A percentile compares a stretch with the other conserved stretches of the same genome.
Evolutionary conservation across 2,113 vertebrate genomes (phyloP).

Genomic region (Neopipo cinnamomea): DNA sequence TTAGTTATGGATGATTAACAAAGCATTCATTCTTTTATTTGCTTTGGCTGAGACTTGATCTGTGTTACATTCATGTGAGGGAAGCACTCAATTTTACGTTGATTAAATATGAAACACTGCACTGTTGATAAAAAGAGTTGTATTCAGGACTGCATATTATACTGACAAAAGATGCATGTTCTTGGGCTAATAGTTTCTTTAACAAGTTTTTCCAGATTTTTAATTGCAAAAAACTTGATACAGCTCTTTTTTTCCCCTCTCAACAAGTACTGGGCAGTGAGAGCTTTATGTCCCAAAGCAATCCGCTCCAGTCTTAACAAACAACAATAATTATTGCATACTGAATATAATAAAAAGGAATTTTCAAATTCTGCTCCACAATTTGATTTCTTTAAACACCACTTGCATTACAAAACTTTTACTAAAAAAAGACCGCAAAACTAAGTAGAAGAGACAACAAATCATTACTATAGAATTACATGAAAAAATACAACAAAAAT

Average conservation of each 20-base stretch:
- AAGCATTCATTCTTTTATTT: conserved; percentile 79
- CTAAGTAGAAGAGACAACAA: background rate
- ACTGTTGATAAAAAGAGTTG: conserved; percentile 63
- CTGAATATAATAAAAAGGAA: background rate
- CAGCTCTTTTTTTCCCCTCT: background rate
- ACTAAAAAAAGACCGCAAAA: background rate
- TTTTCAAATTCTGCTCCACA: background rate
- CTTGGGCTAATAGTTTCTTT: conserved; percentile 51
- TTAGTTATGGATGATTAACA: conserved; percentile 81
- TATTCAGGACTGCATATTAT: conserved; percentile 24
- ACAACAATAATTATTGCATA: background rate
- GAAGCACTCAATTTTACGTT: conserved; percentile 72
- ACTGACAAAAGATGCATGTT: conserved; percentile 54
- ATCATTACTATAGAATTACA: background rate
- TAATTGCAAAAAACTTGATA: conserved; percentile 42
- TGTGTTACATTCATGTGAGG: conserved; percentile 68
- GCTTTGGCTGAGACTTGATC: conserved; percentile 75
- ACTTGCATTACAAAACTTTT: background rate
- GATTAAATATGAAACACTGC: conserved; percentile 68
- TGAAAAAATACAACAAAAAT: background rate
- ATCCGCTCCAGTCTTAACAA: background rate
- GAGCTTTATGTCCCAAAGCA: background rate
- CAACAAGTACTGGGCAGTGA: background rate
- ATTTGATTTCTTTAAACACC: background rate
- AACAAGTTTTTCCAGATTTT: conserved; percentile 61